Percentiles rank a stretch among this genome's conserved stretches.
Evolutionary conservation across 2,113 vertebrate genomes (phyloP).

Genomic region (Periophthalmus modestus): DNA sequence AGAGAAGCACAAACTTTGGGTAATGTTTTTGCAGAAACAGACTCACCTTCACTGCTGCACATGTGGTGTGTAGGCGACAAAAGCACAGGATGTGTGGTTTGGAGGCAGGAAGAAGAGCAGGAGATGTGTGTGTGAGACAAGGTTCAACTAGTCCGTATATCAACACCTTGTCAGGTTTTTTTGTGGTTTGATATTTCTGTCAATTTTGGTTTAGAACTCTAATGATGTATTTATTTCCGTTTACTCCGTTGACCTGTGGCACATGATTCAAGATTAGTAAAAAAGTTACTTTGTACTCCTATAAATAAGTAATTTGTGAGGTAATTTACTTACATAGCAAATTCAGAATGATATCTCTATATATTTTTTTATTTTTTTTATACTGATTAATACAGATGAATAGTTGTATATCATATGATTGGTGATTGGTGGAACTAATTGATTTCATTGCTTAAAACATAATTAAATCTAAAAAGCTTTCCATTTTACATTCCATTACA

Average conservation of each 20-base stretch:
- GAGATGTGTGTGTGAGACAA: conserved; percentile 38
- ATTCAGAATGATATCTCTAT: too few species aligned
- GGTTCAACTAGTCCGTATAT: conserved; percentile 27
- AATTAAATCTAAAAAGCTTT: too few species aligned
- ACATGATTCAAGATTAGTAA: too few species aligned
- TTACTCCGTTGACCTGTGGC: not conserved
- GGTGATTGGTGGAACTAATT: too few species aligned
- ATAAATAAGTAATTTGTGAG: too few species aligned
- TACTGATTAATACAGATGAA: too few species aligned
- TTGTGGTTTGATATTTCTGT: not conserved
- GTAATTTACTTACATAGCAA: too few species aligned
- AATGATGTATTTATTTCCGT: not conserved
- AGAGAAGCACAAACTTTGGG: conserved; percentile 13
- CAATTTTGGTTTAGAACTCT: not conserved
- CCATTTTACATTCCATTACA: too few species aligned
- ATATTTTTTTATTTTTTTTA: too few species aligned
- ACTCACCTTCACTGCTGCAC: conserved; percentile 38
- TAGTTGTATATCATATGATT: too few species aligned
- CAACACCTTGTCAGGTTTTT: not conserved
- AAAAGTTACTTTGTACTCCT: too few species aligned
- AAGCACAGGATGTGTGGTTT: conserved; percentile 74
- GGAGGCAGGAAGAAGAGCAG: conserved; percentile 70
- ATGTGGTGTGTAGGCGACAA: conserved; percentile 61
- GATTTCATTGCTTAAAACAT: too few species aligned
- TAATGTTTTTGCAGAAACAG: conserved; percentile 3